These are phyloP conservation scores for Acanthurus lineatus DNA, from an alignment of 2,797 vertebrate species.

Conservation along the genomic window DNA sequence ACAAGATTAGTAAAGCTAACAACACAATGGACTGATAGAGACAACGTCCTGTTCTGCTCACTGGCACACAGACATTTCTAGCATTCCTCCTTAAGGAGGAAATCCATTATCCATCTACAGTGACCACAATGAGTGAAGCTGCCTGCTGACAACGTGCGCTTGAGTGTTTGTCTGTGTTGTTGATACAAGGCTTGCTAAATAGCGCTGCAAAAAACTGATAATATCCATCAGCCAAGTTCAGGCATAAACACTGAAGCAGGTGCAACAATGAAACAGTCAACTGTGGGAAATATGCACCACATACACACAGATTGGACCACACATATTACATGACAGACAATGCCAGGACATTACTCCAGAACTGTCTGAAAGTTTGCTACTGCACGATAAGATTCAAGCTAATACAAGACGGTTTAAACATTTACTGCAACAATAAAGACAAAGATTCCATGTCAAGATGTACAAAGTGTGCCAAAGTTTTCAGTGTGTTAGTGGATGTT, in stretches of 20 bases:
- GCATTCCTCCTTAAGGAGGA: slow-evolving; percentile 71
- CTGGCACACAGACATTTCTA: slow-evolving; percentile 63
- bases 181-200: slow-evolving; percentile 46
- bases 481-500: not conserved
- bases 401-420: slow-evolving; percentile 2
- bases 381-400: slow-evolving; percentile 13
- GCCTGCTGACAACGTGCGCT: slow-evolving; percentile 32
- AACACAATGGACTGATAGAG: slow-evolving; percentile 59
- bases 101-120: slow-evolving; percentile 65
- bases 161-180: slow-evolving; percentile 46
- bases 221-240: slow-evolving; percentile 58
- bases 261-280: slow-evolving; percentile 61
- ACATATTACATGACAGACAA: slow-evolving; percentile 36
- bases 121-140: slow-evolving; percentile 37
- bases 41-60: slow-evolving; percentile 41
- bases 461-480: slow-evolving; percentile 9
- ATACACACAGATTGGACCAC: slow-evolving; percentile 27
- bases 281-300: slow-evolving; percentile 25
- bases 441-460: slow-evolving; percentile 23
- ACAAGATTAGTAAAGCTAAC: slow-evolving; percentile 54
- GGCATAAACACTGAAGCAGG: slow-evolving; percentile 72
- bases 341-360: slow-evolving; percentile 25
- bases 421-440: not conserved
- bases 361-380: not conserved
- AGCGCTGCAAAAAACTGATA: slow-evolving; percentile 31